A percentile compares a stretch with the other conserved stretches of the same genome.
Conservation (phyloP, 2,888 invertebrate species). For the Blomia tropicalis region DNA sequence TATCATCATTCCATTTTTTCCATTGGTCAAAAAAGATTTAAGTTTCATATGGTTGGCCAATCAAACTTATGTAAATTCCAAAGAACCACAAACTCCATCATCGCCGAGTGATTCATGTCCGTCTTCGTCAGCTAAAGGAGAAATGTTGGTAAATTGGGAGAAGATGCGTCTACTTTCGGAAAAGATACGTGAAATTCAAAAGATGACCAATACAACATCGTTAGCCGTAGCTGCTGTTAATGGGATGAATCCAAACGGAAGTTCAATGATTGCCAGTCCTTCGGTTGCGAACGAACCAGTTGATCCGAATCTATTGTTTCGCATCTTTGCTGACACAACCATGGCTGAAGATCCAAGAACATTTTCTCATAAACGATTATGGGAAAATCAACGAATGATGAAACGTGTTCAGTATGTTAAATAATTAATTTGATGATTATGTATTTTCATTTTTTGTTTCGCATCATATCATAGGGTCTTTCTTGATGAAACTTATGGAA, state of each 20-base stretch:
- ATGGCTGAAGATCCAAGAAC: not conserved
- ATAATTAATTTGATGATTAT: not conserved
- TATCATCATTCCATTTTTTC: constrained; percentile 43
- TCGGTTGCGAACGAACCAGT: not conserved
- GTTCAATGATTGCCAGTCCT: not conserved
- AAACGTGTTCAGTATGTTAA: constrained; percentile 23
- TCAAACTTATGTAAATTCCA: constrained; percentile 45
- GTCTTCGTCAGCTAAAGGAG: not conserved
- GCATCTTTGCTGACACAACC: constrained; percentile 3
- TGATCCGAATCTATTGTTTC: constrained; percentile 11
- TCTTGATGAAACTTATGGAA: not conserved
- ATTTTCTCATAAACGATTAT: constrained; percentile 14
- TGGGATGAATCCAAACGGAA: constrained; percentile 5
- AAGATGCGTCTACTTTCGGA: constrained; percentile 96
- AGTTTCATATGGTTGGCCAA: constrained; percentile 97
- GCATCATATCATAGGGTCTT: not conserved
- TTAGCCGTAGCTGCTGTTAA: constrained; percentile 11
- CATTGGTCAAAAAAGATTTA: constrained; percentile 53
- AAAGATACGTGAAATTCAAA: constrained; percentile 47
- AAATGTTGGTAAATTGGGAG: constrained; percentile 64
- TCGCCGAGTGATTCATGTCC: not conserved
- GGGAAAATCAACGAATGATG: constrained; percentile 23
- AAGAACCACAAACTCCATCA: not conserved
- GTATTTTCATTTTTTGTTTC: not conserved
- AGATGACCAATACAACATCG: constrained; percentile 31